Percentiles rank a stretch among this genome's conserved stretches.
These are phyloP conservation scores for Euspilapteryx auroguttella DNA, from an alignment of 2,888 invertebrate species.

Conservation along the genomic window DNA sequence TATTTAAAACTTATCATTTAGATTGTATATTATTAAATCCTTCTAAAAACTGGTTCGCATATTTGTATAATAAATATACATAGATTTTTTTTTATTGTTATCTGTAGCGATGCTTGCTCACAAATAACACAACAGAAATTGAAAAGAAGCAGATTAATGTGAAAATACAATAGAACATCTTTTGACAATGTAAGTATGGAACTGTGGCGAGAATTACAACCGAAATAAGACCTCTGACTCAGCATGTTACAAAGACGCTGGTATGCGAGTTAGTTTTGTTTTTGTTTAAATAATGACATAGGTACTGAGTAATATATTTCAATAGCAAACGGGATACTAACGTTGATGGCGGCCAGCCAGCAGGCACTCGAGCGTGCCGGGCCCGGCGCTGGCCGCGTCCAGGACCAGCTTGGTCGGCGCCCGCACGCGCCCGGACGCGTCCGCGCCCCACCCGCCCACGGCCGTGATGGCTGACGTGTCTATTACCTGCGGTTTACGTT, in stretches of 20 bases:
- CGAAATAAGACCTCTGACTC: neutral
- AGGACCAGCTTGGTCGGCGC: slow-evolving; percentile 81
- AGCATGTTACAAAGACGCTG: neutral
- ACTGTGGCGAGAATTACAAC: neutral
- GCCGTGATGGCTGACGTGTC: slow-evolving; percentile 72
- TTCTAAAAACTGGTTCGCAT: too few relatives aligned
- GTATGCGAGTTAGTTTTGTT: neutral
- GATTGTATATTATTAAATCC: too few relatives aligned
- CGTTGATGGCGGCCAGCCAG: slow-evolving; percentile 65
- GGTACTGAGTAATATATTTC: too few relatives aligned
- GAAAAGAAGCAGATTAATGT: too few relatives aligned
- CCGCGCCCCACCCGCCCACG: slow-evolving; percentile 89
- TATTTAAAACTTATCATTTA: neutral
- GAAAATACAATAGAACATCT: too few relatives aligned
- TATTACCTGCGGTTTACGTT: slow-evolving; percentile 47
- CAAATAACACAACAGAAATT: too few relatives aligned
- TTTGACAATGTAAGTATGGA: neutral
- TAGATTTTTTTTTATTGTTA: neutral
- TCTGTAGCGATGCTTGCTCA: too few relatives aligned
- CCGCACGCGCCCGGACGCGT: slow-evolving; percentile 72
- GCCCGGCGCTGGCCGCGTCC: slow-evolving; percentile 88
- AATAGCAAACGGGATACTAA: slow-evolving; percentile 23
- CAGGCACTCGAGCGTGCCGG: slow-evolving; percentile 73
- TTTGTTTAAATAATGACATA: neutral
- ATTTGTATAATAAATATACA: too few relatives aligned